Base-by-base conservation (phyloP, 2,888 invertebrate species). In the Melanargia galathea region DNA sequence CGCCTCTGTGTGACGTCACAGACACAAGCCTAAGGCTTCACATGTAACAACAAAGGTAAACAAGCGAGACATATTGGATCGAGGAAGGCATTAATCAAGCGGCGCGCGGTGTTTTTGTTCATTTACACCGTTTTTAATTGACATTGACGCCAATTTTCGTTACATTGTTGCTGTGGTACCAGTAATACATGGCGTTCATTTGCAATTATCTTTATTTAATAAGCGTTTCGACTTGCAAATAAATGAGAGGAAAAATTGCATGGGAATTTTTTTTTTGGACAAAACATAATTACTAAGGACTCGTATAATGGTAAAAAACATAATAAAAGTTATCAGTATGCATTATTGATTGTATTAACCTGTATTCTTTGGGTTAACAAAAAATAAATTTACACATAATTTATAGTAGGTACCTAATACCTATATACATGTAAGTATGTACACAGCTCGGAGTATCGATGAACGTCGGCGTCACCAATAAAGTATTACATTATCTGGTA, bases 121-220 rank as follows among this genome's bases (percentile, higher is more conserved):
- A 46, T 46, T 22, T 22, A 46, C 20, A 46, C 20, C 20, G 45
- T 22, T 11, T 46, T 46, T 46, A 46, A 46, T 46, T 46, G 22
- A 22, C 11, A 11, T 11, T 18, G 43, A 8, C 1, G 43, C 43
- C 22, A 46, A 22, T 46, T 46, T 20, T 46, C 45, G 22, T 20
- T 46, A 46, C 22, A 46, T 22, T 46, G 45, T 46, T 13, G 20
- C 22, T 13, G 35, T 35, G 16, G 22, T 46, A 46, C 45, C 10
- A 20, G 22, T 46, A 46, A 46, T 46, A 46, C 22, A 46, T 46
- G 45, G 45, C 3, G 45, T 46, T 11, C 20, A 22, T 20, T 18
- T 4, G 22, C 22, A 46, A 11, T 46, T 46, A 22, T 20, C 45
- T 2, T 13, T 18, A 43, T 13, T 43, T n/a, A 43, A 16, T 11